Evolutionary conservation across 2,113 vertebrate species (phyloP), one percentile per base, ranked within the genome.

Genomic region (Cepphus grylle): DNA sequence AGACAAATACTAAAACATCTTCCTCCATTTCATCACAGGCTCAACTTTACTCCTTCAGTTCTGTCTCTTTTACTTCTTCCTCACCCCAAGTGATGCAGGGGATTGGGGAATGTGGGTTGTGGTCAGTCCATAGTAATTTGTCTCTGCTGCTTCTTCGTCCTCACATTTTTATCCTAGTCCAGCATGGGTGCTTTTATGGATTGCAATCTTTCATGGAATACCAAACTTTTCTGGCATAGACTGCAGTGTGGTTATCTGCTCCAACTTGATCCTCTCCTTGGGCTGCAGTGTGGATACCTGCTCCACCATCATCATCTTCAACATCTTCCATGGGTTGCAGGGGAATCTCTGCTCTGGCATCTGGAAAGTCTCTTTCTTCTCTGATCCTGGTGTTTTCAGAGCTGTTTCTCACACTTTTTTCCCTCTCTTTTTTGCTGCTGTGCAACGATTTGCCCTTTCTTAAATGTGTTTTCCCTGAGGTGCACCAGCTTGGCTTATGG

Each of bases 301-400:
- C 52, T 77, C 25, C 32, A 59, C 8, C 0, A 1, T 62, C 8
- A 0, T 17, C 15, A 8, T n/a, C 23, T 21, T 59, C 8, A 2
- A 52, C 36, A 45, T 43, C 23, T 74, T 36, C 30, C 20, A 43
- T 36, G 21, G 20, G 12, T 9, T 70, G 34, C 6, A 69, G 25
- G 9, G 26, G 26, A 61, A 43, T 43, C 16, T 52, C 6, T 61
- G 26, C 21, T 69, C 26, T 21, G 11, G 17, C 45, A 52, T 14
- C 22, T 34, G 4, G 8, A 79, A 3, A 3, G 3, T 9, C 7
- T 25, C 45, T 71, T 73, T 63, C 6, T 47, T 66, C 27, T 65
- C 34, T 34, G 27, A 34, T 9, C 3, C 18, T 29, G 7, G 23
- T 76, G 12, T 42, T 77, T 3, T 3, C 19, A 86, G 25, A 5